These are phyloP conservation scores for Coelopa pilipes DNA, from an alignment of 2,888 invertebrate species.

Conservation along the genomic window DNA sequence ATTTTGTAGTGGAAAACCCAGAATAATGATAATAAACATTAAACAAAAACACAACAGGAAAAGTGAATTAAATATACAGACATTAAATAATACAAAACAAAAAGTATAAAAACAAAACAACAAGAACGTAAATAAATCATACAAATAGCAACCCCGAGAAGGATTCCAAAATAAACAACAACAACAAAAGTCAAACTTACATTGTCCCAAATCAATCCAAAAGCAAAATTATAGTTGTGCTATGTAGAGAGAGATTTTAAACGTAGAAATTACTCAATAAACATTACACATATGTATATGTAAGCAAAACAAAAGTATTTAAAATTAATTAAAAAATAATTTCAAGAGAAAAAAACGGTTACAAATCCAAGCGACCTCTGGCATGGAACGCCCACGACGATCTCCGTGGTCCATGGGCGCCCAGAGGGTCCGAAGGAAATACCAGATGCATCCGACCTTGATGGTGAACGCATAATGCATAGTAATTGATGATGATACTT, in stretches of 20 bases:
- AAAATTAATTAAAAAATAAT: constrained; percentile 36
- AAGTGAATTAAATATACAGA: constrained; percentile 40
- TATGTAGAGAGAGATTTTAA: constrained; percentile 37
- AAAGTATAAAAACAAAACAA: constrained; percentile 31
- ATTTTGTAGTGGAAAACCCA: constrained; percentile 30
- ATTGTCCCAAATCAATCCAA: constrained; percentile 36
- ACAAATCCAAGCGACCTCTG: no score
- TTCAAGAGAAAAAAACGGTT: constrained; percentile 32
- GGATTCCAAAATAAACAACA: constrained; percentile 16
- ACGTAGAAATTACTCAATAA: constrained; percentile 26
- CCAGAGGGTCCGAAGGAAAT: not conserved
- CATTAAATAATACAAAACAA: constrained; percentile 41
- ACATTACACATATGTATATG: constrained; percentile 17
- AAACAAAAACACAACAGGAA: constrained; percentile 35
- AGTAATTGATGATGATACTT: constrained; percentile 32
- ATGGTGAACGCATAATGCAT: not conserved
- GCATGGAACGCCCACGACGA: no score
- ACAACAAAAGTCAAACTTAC: constrained; percentile 39
- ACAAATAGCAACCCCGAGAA: no score
- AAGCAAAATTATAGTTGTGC: constrained; percentile 37
- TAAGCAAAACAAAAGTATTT: constrained; percentile 40
- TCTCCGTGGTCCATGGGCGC: no score
- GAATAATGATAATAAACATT: constrained; percentile 41
- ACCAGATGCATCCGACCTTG: constrained; percentile 43
- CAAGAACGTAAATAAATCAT: constrained; percentile 11